Evolutionary conservation across 1,140 invertebrate species (phyloP).

Genomic region (Hetaerina americana): DNA sequence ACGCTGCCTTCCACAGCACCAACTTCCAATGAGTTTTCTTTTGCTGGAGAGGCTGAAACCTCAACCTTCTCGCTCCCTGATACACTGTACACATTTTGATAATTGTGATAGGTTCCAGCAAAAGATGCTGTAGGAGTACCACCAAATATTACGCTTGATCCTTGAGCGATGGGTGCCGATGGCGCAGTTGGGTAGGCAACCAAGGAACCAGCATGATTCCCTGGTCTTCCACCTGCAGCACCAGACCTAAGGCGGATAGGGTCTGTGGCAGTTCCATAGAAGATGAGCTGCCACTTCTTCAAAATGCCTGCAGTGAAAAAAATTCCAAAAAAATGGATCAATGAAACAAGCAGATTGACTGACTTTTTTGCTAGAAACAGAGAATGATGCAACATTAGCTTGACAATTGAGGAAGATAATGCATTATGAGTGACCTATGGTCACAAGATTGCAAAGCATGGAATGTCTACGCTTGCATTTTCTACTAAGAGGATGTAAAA

Average conservation of each 20-base stretch:
- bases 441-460: too few species aligned
- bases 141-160: background rate
- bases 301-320: slow-evolving; percentile 42
- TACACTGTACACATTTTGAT: background rate
- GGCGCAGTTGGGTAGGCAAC: slow-evolving; percentile 32
- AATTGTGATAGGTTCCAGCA: background rate
- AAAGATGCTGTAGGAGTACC: background rate
- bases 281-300: slow-evolving; percentile 85
- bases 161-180: slow-evolving; percentile 19
- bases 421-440: too few species aligned
- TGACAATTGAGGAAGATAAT: too few species aligned
- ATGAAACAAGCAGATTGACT: too few species aligned
- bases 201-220: slow-evolving; percentile 25
- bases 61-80: slow-evolving; percentile 1
- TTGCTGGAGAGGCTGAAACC: background rate
- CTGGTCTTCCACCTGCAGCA: slow-evolving; percentile 19
- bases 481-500: too few species aligned
- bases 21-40: background rate
- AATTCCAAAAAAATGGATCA: too few species aligned
- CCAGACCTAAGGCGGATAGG: slow-evolving; percentile 50
- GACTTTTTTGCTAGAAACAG: too few species aligned
- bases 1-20: background rate
- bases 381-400: too few species aligned
- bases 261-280: slow-evolving; percentile 76
- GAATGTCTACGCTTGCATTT: too few species aligned